Base-by-base conservation (phyloP, 2,888 invertebrate genomes). In the Plagodis pulveraria region DNA sequence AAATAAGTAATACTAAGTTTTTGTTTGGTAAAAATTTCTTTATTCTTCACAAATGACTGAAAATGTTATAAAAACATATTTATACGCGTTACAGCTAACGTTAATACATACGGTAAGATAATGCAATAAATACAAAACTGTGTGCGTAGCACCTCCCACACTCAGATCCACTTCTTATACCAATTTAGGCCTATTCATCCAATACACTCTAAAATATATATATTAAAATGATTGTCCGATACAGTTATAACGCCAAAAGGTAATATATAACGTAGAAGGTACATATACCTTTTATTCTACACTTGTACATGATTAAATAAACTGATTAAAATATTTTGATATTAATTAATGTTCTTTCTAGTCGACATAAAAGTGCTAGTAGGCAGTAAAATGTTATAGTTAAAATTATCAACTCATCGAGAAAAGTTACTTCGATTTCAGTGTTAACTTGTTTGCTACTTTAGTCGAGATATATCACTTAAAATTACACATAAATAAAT, bases 31-130 rank as follows among this genome's bases (percentile, higher is more conserved):
- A 89, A 89, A 91, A 88, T 83, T 84, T 84, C 80, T 91, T 91
- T 91, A 88, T 87, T 86, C 78, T 80, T 85, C 89, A 90, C 89
- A 89, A 86, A 89, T 91, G 91, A 91, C 91, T 92, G 89, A 89
- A 91, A 89, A 87, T 83, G 86, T 89, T 90, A 91, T 89, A 83
- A 86, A 89, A 89, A 91, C 89, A 91, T 90, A 89, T 22, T 22
- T 79, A 87, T 79, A 87, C 85, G 89, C 88, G 88, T 89, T 84
- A 86, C 80, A 84, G 86, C 88, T 91, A 87, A 87, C 79, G 80
- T 87, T 91, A 89, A 86, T 89, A 64, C 57, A 51, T 69, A 90
- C 83, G 58, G 53, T 69, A 90, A 83, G 83, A 78, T 83, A 86
- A 80, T 86, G 81, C 78, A 87, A 87, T 89, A 83, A 86, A 84